Conservation (phyloP, 2,113 vertebrate genomes). For the Rhineura floridana region DNA sequence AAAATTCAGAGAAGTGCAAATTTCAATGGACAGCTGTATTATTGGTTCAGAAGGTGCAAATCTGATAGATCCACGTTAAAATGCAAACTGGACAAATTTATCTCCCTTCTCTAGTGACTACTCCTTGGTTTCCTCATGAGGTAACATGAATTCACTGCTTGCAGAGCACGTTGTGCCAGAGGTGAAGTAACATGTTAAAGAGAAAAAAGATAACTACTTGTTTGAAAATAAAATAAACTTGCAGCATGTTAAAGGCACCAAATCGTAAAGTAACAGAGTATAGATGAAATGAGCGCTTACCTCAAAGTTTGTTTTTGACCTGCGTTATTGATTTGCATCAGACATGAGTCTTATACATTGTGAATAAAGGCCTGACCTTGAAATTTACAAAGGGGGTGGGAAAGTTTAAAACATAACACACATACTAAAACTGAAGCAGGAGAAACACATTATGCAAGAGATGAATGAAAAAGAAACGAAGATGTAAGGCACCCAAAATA, state of each 20-base stretch:
- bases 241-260: neutral
- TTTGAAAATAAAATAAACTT: neutral
- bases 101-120: no score
- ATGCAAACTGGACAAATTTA: no score
- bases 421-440: neutral
- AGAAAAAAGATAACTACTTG: neutral
- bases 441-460: neutral
- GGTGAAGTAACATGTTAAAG: neutral
- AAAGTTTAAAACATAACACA: neutral
- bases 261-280: neutral
- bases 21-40: no score
- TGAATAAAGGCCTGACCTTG: neutral
- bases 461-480: neutral
- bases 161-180: neutral
- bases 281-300: neutral
- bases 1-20: no score
- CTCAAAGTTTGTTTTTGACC: neutral
- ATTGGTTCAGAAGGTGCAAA: no score
- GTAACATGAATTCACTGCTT: neutral
- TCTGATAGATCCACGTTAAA: no score
- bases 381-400: neutral
- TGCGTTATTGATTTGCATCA: neutral
- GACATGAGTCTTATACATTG: neutral
- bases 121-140: neutral
- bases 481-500: neutral